These are phyloP conservation scores for Ctenopoma kingsleyae DNA, from an alignment of 2,797 vertebrate genomes.

Conservation along the genomic window DNA sequence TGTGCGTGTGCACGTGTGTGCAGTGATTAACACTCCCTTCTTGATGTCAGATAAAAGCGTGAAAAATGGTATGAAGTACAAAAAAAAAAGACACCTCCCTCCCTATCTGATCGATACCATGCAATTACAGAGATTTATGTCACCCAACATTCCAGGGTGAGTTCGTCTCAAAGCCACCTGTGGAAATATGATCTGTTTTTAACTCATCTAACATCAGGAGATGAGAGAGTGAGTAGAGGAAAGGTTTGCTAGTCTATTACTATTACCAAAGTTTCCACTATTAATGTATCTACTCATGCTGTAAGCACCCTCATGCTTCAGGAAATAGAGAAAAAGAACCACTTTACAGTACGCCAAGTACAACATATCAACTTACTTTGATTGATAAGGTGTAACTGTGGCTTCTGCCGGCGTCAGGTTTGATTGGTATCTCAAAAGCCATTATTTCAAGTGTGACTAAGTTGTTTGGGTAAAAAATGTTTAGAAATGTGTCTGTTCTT, in stretches of 20 bases:
- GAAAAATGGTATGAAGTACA: constrained; percentile 63
- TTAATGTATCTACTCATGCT: constrained; percentile 47
- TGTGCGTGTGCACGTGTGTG: constrained; percentile 10
- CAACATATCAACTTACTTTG: constrained; percentile 36
- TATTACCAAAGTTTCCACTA: constrained; percentile 52
- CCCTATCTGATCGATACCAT: constrained; percentile 81
- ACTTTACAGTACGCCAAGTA: constrained; percentile 33
- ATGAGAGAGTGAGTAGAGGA: constrained; percentile 16
- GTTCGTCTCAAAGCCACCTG: constrained; percentile 84
- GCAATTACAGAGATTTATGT: constrained; percentile 87
- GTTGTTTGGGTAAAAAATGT: constrained; percentile 18
- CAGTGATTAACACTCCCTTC: constrained; percentile 64
- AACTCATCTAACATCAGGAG: constrained; percentile 57
- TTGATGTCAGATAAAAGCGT: constrained; percentile 79
- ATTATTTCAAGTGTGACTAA: constrained; percentile 45
- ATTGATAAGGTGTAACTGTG: constrained; percentile 51
- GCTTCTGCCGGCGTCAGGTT: constrained; percentile 54
- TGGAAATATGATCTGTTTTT: constrained; percentile 82
- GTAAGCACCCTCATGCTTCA: constrained; percentile 34
- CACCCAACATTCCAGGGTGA: constrained; percentile 79
- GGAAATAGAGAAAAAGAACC: constrained; percentile 31
- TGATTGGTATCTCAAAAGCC: constrained; percentile 47
- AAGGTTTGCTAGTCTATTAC: constrained; percentile 34
- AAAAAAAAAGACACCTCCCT: constrained; percentile 55
- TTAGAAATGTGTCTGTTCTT: constrained; percentile 8